A percentile compares a stretch with the other conserved stretches of the same genome.
Evolutionary conservation across 1,140 invertebrate species (phyloP).

Genomic region (Drosophila paulistorum): DNA sequence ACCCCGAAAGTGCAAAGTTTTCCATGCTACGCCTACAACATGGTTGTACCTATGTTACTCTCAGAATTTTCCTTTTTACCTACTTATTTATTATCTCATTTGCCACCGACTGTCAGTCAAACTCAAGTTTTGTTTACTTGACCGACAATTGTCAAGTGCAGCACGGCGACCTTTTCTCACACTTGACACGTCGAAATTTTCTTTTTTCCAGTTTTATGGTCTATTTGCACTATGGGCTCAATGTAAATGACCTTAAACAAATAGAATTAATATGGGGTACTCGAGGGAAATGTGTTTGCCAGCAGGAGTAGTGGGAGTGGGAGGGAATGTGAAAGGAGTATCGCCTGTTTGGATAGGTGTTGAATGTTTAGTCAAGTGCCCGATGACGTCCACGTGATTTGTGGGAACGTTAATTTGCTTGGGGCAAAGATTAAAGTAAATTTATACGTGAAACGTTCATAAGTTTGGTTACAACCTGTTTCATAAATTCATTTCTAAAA

Average conservation of each 20-base stretch:
- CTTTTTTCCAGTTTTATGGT: slow-evolving; percentile 26
- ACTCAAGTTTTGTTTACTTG: slow-evolving; percentile 15
- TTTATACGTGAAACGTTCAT: background rate
- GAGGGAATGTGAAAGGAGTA: background rate
- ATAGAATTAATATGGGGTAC: slow-evolving; percentile 23
- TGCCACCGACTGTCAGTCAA: slow-evolving; percentile 17
- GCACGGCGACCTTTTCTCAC: slow-evolving; percentile 15
- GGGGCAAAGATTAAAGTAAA: background rate
- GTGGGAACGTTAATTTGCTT: background rate
- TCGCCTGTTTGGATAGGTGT: slow-evolving; percentile 1
- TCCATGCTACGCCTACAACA: too few relatives aligned
- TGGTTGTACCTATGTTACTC: background rate
- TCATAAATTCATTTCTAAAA: slow-evolving; percentile 23
- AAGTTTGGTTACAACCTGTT: slow-evolving; percentile 6
- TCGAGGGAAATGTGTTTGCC: slow-evolving; percentile 11
- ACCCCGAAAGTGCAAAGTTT: too few relatives aligned
- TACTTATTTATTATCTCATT: slow-evolving; percentile 15
- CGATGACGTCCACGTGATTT: slow-evolving; percentile 5
- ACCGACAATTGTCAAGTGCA: slow-evolving; percentile 28
- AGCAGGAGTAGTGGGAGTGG: too few relatives aligned
- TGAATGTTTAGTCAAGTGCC: slow-evolving; percentile 3
- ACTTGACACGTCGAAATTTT: slow-evolving; percentile 19
- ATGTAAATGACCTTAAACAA: slow-evolving; percentile 24
- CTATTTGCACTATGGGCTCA: slow-evolving; percentile 12
- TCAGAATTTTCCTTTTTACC: background rate